Evolutionary conservation across 64 coral and sea anemone genomes (phyloP), one percentile per base, ranked within the genome.

Genomic region (Hydrozoanthus tunicans): DNA sequence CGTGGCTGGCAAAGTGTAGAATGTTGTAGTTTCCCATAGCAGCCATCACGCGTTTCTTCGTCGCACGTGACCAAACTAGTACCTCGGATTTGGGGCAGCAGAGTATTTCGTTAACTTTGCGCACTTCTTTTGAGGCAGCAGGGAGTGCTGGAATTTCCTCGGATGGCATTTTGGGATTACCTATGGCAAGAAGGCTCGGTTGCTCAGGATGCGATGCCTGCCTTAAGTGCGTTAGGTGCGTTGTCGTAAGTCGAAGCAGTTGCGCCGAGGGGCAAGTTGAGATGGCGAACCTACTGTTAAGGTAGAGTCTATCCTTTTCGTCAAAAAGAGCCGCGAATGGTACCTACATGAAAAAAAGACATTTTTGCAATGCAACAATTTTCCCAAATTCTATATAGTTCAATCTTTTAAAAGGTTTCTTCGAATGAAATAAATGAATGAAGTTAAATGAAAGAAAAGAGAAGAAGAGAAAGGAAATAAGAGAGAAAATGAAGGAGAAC

Each of bases 1-100:
- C 92, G 59, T 94, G 92, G 62, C 78, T 90, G 4, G 92, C 92
- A 77, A 94, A 94, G 58, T 94, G 92, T 12, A 94, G 86, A 59
- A 94, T 90, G 17, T 75, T 83, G 58, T 90, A 79, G 52, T 83
- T 81, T 4, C 78, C 59, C 86, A 94, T 94, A 11, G 76, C 58
- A 20, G 69, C 70, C 10, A 94, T 80, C 59, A 94, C 92, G n/a
- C 64, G 70, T 11, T 58, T 70, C 79, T 94, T 94, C 14, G 71
- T 76, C 53, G 92, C 92, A 26, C 75, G 79, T 53, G 43, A n/a
- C 58, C 92, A 89, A 27, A 77, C 81, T 52, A 94, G 64, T 26
- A 94, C 59, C 17, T 94, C 86, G 17, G 92, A 90, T 70, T 77
- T n/a, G 9, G 79, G 56, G 14, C 69, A 90, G 26, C 58, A 4